These are phyloP conservation scores for Sarotherodon lohbergeri DNA, from an alignment of 2,113 vertebrate genomes.

Conservation along the genomic window DNA sequence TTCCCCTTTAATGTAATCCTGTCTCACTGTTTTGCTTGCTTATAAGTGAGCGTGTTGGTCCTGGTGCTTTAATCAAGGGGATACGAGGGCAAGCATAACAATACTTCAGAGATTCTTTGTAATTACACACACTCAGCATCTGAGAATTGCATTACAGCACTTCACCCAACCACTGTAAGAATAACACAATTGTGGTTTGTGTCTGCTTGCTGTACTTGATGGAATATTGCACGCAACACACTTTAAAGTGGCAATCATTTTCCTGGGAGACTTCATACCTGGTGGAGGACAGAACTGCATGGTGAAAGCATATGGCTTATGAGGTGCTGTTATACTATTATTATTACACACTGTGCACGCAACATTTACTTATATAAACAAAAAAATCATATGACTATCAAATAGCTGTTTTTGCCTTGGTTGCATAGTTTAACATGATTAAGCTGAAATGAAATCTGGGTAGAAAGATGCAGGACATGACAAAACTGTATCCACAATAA, in stretches of 20 bases:
- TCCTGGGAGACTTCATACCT: not conserved
- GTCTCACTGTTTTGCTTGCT: not conserved
- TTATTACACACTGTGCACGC: not conserved
- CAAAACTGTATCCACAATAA: not conserved
- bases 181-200: not conserved
- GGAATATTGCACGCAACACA: not conserved
- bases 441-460: not conserved
- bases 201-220: not conserved
- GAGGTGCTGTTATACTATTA: not conserved
- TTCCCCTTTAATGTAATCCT: constrained; percentile 24
- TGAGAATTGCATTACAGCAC: not conserved
- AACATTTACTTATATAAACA: not conserved
- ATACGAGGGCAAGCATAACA: constrained; percentile 4
- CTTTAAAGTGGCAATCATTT: not conserved
- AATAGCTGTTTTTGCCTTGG: not conserved
- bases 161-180: not conserved
- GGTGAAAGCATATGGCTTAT: not conserved
- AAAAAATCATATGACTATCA: not conserved
- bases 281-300: not conserved
- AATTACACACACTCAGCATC: not conserved
- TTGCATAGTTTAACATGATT: not conserved
- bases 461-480: not conserved
- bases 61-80: not conserved
- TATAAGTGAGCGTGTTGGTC: not conserved
- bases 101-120: not conserved